Percentiles rank a stretch among this genome's conserved stretches.
Evolutionary conservation across 2,113 vertebrate species (phyloP).

Genomic region (Psittacara wagleri): DNA sequence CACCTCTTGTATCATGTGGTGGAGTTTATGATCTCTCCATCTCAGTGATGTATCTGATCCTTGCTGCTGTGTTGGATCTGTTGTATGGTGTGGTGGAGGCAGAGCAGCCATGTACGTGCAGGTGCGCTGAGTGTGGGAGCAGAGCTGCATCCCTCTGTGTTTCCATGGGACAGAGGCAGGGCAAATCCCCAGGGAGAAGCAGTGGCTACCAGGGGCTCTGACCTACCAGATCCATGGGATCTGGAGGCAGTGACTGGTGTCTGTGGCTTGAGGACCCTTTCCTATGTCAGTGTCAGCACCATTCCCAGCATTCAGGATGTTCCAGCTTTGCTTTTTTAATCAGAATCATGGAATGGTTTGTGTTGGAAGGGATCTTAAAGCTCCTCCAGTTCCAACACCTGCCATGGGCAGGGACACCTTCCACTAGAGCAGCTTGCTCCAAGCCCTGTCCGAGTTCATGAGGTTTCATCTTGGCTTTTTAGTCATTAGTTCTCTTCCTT

Average conservation of each 20-base stretch:
- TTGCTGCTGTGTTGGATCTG: accelerated
- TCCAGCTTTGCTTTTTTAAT: not conserved
- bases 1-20: accelerated
- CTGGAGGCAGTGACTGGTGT: not conserved
- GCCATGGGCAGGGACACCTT: not conserved
- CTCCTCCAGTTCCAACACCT: not conserved
- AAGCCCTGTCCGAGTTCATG: not conserved
- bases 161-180: not conserved
- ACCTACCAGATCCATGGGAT: not conserved
- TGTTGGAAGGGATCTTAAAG: not conserved
- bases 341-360: not conserved
- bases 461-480: not conserved
- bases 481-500: not conserved
- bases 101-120: not conserved
- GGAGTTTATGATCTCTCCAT: not conserved
- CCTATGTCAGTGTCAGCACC: not conserved
- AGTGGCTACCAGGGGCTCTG: not conserved
- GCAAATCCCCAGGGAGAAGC: not conserved
- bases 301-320: accelerated
- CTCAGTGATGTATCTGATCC: not conserved
- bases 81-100: not conserved
- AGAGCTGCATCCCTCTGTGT: not conserved
- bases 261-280: too few relatives aligned
- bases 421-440: not conserved
- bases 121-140: not conserved